Base-by-base conservation (phyloP, 2,797 vertebrate species). In the Cynodonichthys magdalenae region DNA sequence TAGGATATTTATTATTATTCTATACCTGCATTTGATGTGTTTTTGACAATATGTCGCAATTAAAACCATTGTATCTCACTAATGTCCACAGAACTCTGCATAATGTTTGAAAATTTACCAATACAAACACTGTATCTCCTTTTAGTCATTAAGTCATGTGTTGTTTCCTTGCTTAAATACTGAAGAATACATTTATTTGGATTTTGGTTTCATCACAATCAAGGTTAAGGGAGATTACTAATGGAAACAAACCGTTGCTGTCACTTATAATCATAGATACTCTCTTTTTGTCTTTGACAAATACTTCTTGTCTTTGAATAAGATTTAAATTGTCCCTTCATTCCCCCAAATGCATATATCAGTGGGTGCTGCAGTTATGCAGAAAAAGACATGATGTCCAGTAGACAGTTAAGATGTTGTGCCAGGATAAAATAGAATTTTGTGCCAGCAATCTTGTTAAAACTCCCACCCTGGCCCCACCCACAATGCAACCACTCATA, bases 361-460 rank as follows among this genome's bases (percentile, higher is more conserved):
- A 44, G 41, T 50, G 17, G 52, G 52, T 39, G 58, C n/a, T 36
- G 49, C 45, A 65, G 36, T 63, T 51, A 71, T 12, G 39, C 24
- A 63, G 14, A 53, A 46, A 63, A 41, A 69, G 53, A 76, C 31
- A 69, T 49, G 44, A 71, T 79, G 71, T 80, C 67, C 69, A 72
- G 60, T 28, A 74, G 72, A 77, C 47, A 66, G 63, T 56, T 36
- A 54, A 59, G 39, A 63, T 74, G 57, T 66, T 63, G 62, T 86
- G 84, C 80, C 75, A 80, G 77, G 34, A 55, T 55, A 72, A 83
- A 80, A 84, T 66, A 75, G 59, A 81, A 85, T 81, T 71, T 71
- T 59, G 71, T 75, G 66, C 77, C 75, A 77, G 80, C 75, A 88
- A 87, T 83, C 74, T 82, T 75, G 80, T 87, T 87, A 86, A 81